Conservation (phyloP, 2,888 invertebrate genomes). For the Pterobdella sp. region DNA sequence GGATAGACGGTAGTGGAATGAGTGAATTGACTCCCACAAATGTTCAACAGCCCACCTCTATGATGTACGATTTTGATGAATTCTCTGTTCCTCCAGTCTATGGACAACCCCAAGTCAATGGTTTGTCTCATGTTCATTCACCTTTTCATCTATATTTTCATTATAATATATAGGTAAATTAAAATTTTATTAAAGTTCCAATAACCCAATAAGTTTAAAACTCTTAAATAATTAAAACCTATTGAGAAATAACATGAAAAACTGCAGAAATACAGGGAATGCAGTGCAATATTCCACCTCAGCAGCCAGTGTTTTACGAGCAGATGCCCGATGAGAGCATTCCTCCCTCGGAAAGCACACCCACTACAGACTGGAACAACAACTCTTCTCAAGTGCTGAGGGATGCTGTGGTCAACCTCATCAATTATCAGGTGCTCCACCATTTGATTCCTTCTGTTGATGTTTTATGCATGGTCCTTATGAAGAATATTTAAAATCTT, state of each 20-base stretch:
- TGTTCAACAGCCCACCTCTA: constrained; percentile 37
- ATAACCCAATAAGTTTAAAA: too few relatives aligned
- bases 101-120: constrained; percentile 36
- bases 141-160: not conserved
- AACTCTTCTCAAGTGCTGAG: constrained; percentile 22
- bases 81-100: constrained; percentile 48
- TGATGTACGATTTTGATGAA: constrained; percentile 36
- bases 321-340: not conserved
- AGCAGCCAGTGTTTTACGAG: constrained; percentile 16
- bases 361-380: constrained; percentile 5
- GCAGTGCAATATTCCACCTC: constrained; percentile 14
- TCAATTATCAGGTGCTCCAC: constrained; percentile 27
- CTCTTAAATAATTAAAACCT: not conserved
- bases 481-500: not conserved
- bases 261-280: constrained; percentile 20
- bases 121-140: constrained; percentile 30
- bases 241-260: too few relatives aligned
- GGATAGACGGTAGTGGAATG: constrained; percentile 34
- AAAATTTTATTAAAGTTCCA: too few relatives aligned
- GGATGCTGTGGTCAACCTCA: constrained; percentile 30
- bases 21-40: constrained; percentile 28
- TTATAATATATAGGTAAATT: not conserved
- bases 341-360: constrained; percentile 6
- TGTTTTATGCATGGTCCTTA: too few relatives aligned
- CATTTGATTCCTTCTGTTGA: not conserved